Conservation (phyloP, 92 coral and sea anemone genomes). For the Parazoanthus atlanticus region DNA sequence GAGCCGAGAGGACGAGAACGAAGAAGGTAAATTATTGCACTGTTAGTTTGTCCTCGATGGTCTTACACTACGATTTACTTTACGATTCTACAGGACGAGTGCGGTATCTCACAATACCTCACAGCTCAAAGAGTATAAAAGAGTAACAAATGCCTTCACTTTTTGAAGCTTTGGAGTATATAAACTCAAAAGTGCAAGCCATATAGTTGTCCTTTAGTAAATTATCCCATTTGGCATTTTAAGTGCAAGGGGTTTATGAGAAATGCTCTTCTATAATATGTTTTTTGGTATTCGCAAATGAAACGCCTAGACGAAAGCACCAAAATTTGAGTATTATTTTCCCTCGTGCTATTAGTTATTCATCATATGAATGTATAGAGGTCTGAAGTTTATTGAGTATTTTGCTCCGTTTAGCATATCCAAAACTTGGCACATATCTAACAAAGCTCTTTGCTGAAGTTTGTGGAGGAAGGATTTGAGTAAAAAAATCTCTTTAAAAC, state of each 20-base stretch:
- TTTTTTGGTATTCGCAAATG: background rate
- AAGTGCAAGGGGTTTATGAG: background rate
- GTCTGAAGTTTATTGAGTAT: constrained; percentile 8
- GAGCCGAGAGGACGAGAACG: background rate
- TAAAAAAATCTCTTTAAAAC: background rate
- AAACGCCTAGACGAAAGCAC: background rate
- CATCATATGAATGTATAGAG: background rate
- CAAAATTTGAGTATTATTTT: background rate
- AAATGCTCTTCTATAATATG: background rate
- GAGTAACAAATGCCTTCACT: background rate
- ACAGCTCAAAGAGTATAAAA: background rate
- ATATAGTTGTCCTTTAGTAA: constrained; percentile 8
- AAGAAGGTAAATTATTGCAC: constrained; percentile 19
- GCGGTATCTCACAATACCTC: background rate
- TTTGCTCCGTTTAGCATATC: constrained; percentile 11
- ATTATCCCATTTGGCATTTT: background rate
- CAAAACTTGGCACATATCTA: background rate
- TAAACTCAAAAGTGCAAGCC: constrained; percentile 31
- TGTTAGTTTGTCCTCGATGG: background rate
- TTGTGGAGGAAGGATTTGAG: background rate
- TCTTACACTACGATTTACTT: background rate
- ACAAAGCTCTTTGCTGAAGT: background rate
- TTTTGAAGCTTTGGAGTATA: background rate
- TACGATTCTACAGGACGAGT: background rate
- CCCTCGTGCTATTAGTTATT: background rate